Base-by-base conservation (phyloP, 1,140 invertebrate species). In the Drosophila rhopaloa region DNA sequence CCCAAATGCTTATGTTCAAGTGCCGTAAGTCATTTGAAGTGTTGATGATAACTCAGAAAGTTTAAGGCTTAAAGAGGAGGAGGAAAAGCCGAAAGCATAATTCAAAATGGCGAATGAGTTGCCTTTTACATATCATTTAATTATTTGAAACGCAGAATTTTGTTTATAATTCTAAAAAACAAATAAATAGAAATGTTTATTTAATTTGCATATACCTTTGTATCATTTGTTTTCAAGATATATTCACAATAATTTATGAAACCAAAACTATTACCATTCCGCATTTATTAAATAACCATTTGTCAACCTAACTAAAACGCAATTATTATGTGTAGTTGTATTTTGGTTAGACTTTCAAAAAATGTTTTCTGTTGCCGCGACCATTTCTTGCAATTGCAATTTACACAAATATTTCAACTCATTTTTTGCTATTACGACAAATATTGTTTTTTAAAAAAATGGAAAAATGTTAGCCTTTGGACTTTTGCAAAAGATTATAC, bases 31-130 rank as follows among this genome's bases (percentile, higher is more conserved):
- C 56, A 63, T 44, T 67, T 29, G 29, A 56, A 76, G 63, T 67
- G 63, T 66, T 67, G 63, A 66, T 66, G 63, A 66, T 67, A 66
- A 67, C 63, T 67, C 35, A 50, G 27, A 38, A 40, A 66, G 35
- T 67, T 67, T 50, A 50, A 40, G 44, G 27, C 44, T 50, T 66
- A 10, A 24, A 66, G 24, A 8, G 13, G 0, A 16, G n/a, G 41
- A n/a, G 13, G 8, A 11, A 14, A 55, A 8, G n/a, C 4, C 27
- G 10, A 44, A 62, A 63, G 60, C 13, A 38, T 60, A 60, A 63
- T 43, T 62, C 14, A 37, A 51, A 32, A 14, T 58, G n/a, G 37
- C 27, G 11, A 11, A 32, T 6, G 13, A 13, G 54, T 59, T 32
- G 27, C 13, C 5, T 14, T 35, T 35, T 14, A 41, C 7, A 27